Evolutionary conservation across 1,140 invertebrate species (phyloP), one percentile per base, ranked within the genome.

Genomic region (Ceratina australensis): DNA sequence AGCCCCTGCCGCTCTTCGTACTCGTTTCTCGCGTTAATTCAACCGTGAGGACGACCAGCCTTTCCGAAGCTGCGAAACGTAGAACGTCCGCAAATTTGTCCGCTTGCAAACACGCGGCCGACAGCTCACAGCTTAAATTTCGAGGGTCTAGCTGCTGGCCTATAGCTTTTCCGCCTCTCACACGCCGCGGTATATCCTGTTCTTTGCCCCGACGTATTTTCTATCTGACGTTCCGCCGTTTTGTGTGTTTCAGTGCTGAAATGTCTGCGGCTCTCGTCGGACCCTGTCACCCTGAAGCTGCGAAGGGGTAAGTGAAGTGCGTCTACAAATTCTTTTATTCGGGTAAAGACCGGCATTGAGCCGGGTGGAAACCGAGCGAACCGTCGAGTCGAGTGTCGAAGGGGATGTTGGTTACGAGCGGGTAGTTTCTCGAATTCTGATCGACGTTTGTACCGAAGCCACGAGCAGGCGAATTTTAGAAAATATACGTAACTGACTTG

Each of bases 251-350:
- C 94, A 97, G 97, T 98, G 92, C 94, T 97, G 92, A 97, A 97
- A 96, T 97, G 97, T 93, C 94, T 98, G 89, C 95, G 97, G 87
- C 93, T 97, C 85, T 97, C 96, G 66, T 94, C 96, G 90, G 96
- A 97, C 93, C 95, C 96, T 86, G 96, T 98, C 84, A 96, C 96
- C 88, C 93, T 98, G 89, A 96, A 96, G 93, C 94, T 97, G 90
- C 96, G 95, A 94, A 95, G 96, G 94, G 97, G 97, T 97, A 94
- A 95, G 94, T 93, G 80, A 54, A 74, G 54, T 78, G 61, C 49
- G 56, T 28, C 16, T 54, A 42, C 22, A 52, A 80, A 75, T 79
- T 79, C 57, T 56, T 75, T 79, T 79, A 75, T 79, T 74, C 49
- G 71, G 15, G n/a, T 65, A 52, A 78, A 66, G 50, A 56, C 15